These are phyloP conservation scores for Proteles cristata DNA, from an alignment of 2,113 vertebrate species.

Conservation along the genomic window DNA sequence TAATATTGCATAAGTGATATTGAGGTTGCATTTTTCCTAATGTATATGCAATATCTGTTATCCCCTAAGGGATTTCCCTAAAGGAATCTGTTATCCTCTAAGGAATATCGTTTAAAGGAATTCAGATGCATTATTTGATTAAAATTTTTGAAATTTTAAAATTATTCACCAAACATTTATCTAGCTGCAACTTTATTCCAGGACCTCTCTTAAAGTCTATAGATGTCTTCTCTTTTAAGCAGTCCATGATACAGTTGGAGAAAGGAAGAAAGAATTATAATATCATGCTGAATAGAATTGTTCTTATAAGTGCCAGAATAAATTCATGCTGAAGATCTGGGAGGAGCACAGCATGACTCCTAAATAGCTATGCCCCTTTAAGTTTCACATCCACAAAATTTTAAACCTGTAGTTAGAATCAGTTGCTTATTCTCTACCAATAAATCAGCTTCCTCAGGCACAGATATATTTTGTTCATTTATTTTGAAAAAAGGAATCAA, in stretches of 20 bases:
- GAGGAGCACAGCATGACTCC: not conserved
- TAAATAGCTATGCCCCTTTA: not conserved
- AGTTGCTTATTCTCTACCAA: not conserved
- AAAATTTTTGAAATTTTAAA: conserved; percentile 31
- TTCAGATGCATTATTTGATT: not conserved
- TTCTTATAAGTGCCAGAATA: not conserved
- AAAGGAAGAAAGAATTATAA: not conserved
- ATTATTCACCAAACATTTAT: conserved; percentile 28
- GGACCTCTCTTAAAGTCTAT: not conserved
- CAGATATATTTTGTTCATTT: conserved; percentile 29
- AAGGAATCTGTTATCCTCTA: not conserved
- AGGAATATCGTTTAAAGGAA: not conserved
- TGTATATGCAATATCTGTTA: not conserved
- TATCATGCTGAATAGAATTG: not conserved
- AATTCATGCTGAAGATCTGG: not conserved
- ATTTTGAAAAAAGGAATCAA: not conserved
- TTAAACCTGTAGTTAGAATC: not conserved
- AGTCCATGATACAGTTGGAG: not conserved
- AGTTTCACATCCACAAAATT: not conserved
- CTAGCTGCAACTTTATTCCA: not conserved
- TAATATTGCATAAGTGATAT: not conserved
- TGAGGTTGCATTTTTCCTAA: not conserved
- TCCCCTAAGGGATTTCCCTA: not conserved
- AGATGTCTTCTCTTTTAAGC: not conserved
- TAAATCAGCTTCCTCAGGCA: not conserved